Base-by-base conservation (phyloP, 2,113 vertebrate species). In the Halichoerus grypus region DNA sequence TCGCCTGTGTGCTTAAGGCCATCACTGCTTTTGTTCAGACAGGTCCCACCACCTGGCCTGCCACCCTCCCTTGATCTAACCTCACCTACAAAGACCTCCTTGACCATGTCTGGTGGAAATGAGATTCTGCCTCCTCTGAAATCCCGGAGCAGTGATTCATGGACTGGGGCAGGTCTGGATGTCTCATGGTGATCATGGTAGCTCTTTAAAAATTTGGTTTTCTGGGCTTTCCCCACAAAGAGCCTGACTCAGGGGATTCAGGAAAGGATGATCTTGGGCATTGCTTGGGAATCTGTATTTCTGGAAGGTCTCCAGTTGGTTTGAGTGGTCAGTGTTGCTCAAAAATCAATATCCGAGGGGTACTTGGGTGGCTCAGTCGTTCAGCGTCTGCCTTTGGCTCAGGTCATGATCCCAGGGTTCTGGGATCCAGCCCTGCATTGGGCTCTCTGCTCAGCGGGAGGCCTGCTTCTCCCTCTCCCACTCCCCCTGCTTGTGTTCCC, bases 1-100 rank as follows among this genome's bases (percentile, higher is more conserved):
- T 42, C 31, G 33, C 12, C 63, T 46, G 22, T 0, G 0, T 61
- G 86, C 24, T 36, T 0, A 2, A 0, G 0, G 1, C 15, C 39
- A 2, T 11, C 22, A 2, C 14, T 16, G 46, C 9, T 82, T n/a
- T 59, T 55, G 28, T 65, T 36, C n/a, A 55, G 59, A 22, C 31
- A 31, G 59, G n/a, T 28, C 31, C 4, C 2, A 4, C 5, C 12
- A 2, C 46, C 39, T 19, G 18, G 5, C 3, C 18, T 15, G 31
- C 11, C 14, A 65, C 39, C 65, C 49, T 80, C 3, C 16, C 46
- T 42, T 36, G 11, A 36, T 4, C 63, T 14, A 16, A 1, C 1
- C 19, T 24, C 53, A 21, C 39, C 33, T 94, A 8, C 39, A 65
- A 39, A 46, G 79, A 46, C 4, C 42, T 36, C 36, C 36, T 5